Conservation (phyloP, 2,113 vertebrate species). For the Canis aureus region DNA sequence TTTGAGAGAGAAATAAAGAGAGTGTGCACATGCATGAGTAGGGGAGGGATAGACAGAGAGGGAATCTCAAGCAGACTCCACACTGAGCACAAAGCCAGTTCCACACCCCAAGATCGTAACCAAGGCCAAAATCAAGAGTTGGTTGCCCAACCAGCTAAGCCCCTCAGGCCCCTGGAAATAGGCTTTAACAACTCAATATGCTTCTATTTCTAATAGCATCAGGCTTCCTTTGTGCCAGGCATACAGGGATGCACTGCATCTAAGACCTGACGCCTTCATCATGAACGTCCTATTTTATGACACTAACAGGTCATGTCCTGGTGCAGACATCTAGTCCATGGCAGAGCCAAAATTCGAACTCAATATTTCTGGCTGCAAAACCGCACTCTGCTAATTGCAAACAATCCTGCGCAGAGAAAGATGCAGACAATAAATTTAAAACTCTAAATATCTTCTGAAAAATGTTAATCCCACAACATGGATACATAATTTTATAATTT, state of each 20-base stretch:
- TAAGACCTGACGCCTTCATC: accelerated
- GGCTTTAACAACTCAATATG: background rate
- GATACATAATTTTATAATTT: background rate
- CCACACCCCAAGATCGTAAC: background rate
- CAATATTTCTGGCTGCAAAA: background rate
- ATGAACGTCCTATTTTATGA: background rate
- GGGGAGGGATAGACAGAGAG: background rate
- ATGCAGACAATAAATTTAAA: background rate
- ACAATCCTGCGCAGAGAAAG: background rate
- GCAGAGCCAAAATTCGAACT: background rate
- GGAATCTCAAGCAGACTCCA: background rate
- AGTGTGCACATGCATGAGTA: background rate
- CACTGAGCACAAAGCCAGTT: background rate
- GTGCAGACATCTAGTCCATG: accelerated
- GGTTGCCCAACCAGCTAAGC: background rate
- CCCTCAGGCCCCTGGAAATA: background rate
- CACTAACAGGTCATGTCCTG: background rate
- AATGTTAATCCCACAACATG: background rate
- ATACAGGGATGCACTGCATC: accelerated
- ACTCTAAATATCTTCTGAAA: background rate
- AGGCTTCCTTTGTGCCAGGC: background rate
- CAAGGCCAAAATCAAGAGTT: background rate
- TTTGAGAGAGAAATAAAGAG: background rate
- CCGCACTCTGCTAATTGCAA: background rate
- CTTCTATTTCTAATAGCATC: too few species aligned